Evolutionary conservation across 2,113 vertebrate genomes (phyloP).

Genomic region (Spilogale gracilis): DNA sequence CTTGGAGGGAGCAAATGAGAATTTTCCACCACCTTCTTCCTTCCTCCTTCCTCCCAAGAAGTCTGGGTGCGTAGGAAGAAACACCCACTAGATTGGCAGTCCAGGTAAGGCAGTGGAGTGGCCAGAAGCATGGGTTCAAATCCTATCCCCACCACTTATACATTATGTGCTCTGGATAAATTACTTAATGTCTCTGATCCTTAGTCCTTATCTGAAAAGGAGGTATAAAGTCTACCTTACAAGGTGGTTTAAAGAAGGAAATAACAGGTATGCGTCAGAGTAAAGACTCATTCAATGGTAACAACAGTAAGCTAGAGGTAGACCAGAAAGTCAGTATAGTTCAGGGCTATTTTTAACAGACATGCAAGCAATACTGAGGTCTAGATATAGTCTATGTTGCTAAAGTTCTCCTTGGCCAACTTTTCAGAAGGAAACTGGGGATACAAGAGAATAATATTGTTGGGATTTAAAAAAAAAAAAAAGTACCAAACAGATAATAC

Average conservation of each 20-base stretch:
- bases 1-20: neutral
- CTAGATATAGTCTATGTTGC: neutral
- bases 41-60: neutral
- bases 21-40: neutral
- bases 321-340: conserved; percentile 1
- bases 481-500: neutral
- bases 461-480: neutral
- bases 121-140: neutral
- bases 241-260: neutral
- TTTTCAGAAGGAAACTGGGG: neutral
- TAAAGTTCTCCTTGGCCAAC: neutral
- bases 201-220: neutral
- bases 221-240: neutral
- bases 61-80: neutral
- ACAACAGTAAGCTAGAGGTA: neutral
- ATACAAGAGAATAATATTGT: neutral
- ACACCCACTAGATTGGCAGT: neutral
- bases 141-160: neutral
- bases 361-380: neutral
- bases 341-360: neutral
- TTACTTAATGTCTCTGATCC: neutral
- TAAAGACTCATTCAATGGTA: neutral
- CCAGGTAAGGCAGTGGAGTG: neutral
- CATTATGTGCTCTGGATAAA: neutral
- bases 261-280: neutral